Base-by-base conservation (phyloP, 2,797 vertebrate genomes). In the Adelosebastes latens region DNA sequence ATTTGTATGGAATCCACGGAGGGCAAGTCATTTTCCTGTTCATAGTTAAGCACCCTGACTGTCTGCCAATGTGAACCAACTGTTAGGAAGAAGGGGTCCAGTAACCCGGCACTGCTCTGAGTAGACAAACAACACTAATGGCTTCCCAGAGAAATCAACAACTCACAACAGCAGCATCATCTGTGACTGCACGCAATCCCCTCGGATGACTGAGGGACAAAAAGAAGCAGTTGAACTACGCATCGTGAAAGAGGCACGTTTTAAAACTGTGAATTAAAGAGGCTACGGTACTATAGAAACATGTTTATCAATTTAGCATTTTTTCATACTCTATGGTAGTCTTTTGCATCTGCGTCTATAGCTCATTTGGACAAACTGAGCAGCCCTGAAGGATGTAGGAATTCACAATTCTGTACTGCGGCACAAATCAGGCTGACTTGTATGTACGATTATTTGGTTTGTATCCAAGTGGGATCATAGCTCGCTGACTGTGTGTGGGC, bases 141-240 rank as follows among this genome's bases (percentile, higher is more conserved):
- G 88, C 92, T 92, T 93, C 89, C 92, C 87, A 84, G 82, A 93
- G 88, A 94, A 93, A 92, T 88, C 84, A 88, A 85, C 84, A 87
- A 72, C 78, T 88, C 87, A 87, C 86, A 88, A 79, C 84, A 83
- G 85, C 77, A 82, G 69, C 77, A 72, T 88, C 86, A 86, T 86
- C 82, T 89, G 87, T 89, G 86, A 88, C 91, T 83, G 75, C 52
- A 60, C 12, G 27, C 82, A 86, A 77, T 88, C 77, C 92, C 86
- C 65, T 88, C 42, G 55, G 90, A 91, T 84, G 73, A 87, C 77
- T 83, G 73, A 80, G 73, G 66, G 55, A 89, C 81, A 85, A 72
- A 79, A 77, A 81, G 63, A 62, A 66, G 64, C 77, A 76, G 70
- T 55, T 77, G 53, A 82, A 77, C 69, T 70, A 60, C 42, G 67